Conservation (phyloP, 2,797 vertebrate species). For the Fratercula arctica region DNA sequence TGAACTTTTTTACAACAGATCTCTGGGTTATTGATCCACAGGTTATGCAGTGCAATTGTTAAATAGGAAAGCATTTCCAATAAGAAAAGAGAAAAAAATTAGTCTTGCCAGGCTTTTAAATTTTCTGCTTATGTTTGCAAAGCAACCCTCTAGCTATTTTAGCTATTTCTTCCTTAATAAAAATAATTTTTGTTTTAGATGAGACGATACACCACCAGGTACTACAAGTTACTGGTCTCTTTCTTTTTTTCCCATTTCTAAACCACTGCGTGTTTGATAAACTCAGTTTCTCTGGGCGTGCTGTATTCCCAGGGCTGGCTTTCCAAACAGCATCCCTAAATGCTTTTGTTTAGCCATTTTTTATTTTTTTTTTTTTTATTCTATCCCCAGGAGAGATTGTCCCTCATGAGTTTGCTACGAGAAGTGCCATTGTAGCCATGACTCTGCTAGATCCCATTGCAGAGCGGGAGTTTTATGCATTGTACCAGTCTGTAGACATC, state of each 20-base stretch:
- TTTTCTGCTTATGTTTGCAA: background rate
- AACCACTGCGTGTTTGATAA: background rate
- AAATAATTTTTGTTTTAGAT: background rate
- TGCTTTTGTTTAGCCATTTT: background rate
- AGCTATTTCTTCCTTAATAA: background rate
- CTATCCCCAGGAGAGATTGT: background rate
- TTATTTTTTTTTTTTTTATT: background rate
- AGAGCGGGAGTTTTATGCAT: background rate
- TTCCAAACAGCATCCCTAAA: background rate
- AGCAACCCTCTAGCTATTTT: background rate
- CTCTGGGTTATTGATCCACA: background rate
- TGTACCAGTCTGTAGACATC: background rate
- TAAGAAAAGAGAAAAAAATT: background rate
- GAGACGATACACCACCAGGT: background rate
- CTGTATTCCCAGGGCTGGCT: background rate
- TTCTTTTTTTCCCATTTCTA: background rate
- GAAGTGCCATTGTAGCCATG: background rate
- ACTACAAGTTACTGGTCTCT: rapidly evolving
- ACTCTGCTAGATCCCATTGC: background rate
- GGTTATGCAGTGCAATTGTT: background rate
- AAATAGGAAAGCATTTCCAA: background rate
- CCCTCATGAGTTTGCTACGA: rapidly evolving
- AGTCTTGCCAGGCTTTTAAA: background rate
- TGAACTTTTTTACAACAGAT: background rate
- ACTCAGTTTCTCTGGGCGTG: background rate